Base-by-base conservation (phyloP, 1,140 invertebrate genomes). In the Drosophila carrolli region DNA sequence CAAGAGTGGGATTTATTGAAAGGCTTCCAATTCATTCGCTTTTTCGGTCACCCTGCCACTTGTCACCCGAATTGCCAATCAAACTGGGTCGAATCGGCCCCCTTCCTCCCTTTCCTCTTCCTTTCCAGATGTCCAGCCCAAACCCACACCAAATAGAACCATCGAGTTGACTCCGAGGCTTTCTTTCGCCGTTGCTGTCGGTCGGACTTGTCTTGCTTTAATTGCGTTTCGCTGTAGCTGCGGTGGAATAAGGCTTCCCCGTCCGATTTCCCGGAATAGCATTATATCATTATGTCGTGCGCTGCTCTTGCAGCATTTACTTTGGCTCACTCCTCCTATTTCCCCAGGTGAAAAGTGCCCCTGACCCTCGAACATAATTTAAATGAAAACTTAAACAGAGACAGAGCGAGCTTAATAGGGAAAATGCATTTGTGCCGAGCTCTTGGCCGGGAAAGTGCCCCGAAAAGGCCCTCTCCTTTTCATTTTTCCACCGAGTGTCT, bases 151-250 rank as follows among this genome's bases (percentile, higher is more conserved):
- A 11, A 4, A 7, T 19, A 32, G 9, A 16, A 56, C 14, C 40
- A 43, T 35, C 41, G 23, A 62, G 44, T 29, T n/a, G 38, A 55
- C 53, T 71, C 14, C 19, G 13, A 37, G 37, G 10, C n/a, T 9
- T 40, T 23, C 23, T 23, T 35, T 51, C 14, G 19, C 32, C 16
- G 37, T 48, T 54, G 46, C 40, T 50, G 47, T 35, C 16, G 37
- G 29, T 37, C 63, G 32, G 55, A 65, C 73, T 77, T 79, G 76
- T 81, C 63, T 78, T 75, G 62, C 71, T 75, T 88, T 88, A 86
- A 86, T 86, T 86, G 82, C 71, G 76, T 86, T 86, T 88, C 82
- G 71, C 79, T 86, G 83, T 79, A 76, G 29, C 55, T 86, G 78
- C 62, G 83, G 83, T 81, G 50, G 75, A 66, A 59, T 51, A 27